These are phyloP conservation scores for Prionace glauca DNA, from an alignment of 2,797 vertebrate genomes.

Conservation along the genomic window DNA sequence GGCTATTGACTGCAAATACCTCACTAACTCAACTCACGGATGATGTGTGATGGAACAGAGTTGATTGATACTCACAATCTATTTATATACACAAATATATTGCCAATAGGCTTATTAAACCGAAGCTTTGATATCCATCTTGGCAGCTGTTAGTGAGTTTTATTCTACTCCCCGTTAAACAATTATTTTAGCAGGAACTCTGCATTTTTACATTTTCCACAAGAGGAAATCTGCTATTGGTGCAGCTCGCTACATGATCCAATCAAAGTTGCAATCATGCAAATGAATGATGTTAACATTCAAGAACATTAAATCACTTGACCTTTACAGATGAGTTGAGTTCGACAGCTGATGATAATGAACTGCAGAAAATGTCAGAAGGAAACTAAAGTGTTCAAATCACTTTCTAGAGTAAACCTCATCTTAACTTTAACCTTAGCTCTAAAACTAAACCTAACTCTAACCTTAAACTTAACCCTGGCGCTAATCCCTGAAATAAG, in stretches of 20 bases:
- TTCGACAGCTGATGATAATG: not conserved
- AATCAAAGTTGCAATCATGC: constrained; percentile 11
- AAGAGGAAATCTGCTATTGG: not conserved
- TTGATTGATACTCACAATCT: not conserved
- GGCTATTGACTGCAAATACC: constrained; percentile 10
- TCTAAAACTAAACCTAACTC: not conserved
- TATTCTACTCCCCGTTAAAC: not conserved
- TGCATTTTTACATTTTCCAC: not conserved
- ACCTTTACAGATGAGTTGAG: constrained; percentile 26
- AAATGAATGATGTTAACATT: constrained; percentile 21
- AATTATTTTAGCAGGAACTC: not conserved
- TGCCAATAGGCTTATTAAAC: not conserved
- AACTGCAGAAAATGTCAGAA: not conserved
- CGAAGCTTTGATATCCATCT: not conserved
- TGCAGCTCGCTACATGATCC: not conserved
- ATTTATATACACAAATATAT: not conserved
- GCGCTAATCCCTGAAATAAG: not conserved
- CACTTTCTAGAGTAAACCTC: not conserved
- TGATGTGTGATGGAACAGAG: not conserved
- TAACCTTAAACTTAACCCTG: not conserved
- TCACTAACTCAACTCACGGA: not conserved
- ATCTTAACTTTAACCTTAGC: not conserved
- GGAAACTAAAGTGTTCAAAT: too few relatives aligned
- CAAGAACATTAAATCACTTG: constrained; percentile 14
- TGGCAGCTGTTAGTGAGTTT: constrained; percentile 23